Conservation (phyloP, 2,113 vertebrate species). For the Indri indri region DNA sequence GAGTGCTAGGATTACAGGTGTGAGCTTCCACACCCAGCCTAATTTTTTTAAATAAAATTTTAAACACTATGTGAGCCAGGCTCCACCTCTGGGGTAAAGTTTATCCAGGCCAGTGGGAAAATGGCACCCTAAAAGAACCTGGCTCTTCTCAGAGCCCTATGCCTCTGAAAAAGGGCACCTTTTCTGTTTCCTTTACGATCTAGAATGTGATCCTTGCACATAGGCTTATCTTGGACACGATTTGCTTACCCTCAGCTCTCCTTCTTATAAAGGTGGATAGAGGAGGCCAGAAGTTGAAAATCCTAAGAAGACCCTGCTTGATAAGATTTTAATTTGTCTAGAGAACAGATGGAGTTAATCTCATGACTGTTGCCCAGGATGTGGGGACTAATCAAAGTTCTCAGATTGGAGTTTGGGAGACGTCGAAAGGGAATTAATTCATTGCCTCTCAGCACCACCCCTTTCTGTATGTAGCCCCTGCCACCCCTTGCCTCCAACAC, state of each 20-base stretch:
- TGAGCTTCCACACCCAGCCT: neutral
- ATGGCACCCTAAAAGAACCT: neutral
- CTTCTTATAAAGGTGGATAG: neutral
- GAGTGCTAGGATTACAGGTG: too few species aligned
- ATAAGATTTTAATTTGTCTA: neutral
- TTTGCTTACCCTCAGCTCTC: neutral
- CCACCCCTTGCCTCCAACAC: neutral
- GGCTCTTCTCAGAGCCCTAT: neutral
- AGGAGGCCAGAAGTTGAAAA: conserved; percentile 9
- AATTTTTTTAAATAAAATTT: neutral
- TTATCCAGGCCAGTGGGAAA: neutral
- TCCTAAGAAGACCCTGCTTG: neutral
- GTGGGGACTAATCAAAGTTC: neutral
- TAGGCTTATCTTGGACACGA: neutral
- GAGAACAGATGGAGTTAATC: conserved; percentile 29
- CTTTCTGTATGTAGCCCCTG: neutral
- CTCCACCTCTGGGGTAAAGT: neutral
- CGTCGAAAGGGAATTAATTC: neutral
- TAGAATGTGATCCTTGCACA: neutral
- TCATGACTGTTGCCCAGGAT: neutral
- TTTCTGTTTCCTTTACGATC: neutral
- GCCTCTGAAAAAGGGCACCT: neutral
- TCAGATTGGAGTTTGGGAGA: neutral
- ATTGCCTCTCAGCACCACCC: neutral
- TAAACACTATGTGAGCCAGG: neutral